Evolutionary conservation across 35 echinoderm and acorn worm genomes (phyloP), one percentile per base, ranked within the genome.

Genomic region (Ophioderma brevispina): DNA sequence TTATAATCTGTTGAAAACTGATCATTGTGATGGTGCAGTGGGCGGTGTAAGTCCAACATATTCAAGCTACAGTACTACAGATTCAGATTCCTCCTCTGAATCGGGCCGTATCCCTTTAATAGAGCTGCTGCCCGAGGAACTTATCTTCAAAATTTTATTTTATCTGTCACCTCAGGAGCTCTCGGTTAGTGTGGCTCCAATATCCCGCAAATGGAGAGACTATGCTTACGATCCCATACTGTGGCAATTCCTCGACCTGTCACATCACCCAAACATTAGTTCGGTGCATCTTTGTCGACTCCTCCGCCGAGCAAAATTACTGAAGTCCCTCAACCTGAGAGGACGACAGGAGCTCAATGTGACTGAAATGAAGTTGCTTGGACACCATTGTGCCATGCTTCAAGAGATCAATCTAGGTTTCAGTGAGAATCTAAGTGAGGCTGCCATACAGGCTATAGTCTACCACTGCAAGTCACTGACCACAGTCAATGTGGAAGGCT

Each of bases 401-500:
- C 78, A 52, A 18, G 43, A 40, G 14, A 33, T 93, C 31, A 63
- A 93, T 37, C 40, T 93, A 40, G 91, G 91, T 33, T 93, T 93
- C 82, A 80, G 87, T 56, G 77, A 82, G 33, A 88, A 41, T 31
- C 35, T 93, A 10, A 76, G 83, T 1, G 55, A 87, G 28, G 38
- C 38, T 36, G 35, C 76, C 4, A 78, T 93, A 21, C 42, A 52
- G 13, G 42, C 49, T 1, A 79, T 93, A 1, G 64, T 87, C 10
- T 31, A 39, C 32, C 31, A 79, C n/a, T 88, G 91, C 33, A 35
- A 35, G 17, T 41, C 38, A 19, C 32, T 82, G 18, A 56, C 77
- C 5, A 56, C 49, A 33, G 43, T 93, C 23, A 93, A 93, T 55
- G 55, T 93, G 76, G 91, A 93, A 83, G 91, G 91, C 15, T 93